A percentile compares a stretch with the other conserved stretches of the same genome.
Evolutionary conservation across 2,797 vertebrate species (phyloP).

Genomic region (Kryptopterus vitreolus): DNA sequence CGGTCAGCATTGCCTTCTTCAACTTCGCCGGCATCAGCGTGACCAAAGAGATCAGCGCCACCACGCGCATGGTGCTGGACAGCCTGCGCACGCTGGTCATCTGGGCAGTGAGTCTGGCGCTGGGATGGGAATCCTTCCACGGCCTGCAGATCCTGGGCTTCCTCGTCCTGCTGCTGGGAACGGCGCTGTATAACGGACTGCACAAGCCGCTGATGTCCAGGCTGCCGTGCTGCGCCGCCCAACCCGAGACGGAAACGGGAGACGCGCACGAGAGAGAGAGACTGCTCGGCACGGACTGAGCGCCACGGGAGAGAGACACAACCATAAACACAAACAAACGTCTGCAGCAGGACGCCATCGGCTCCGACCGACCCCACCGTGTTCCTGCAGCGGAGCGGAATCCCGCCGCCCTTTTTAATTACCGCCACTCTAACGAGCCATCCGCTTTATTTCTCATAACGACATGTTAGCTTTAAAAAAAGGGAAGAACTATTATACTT

Average conservation of each 20-base stretch:
- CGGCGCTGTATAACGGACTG: constrained; percentile 86
- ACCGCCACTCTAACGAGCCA: too few species aligned
- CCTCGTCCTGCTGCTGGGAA: constrained; percentile 78
- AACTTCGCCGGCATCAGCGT: constrained; percentile 95
- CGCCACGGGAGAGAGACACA: constrained; percentile 50
- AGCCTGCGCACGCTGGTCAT: constrained; percentile 89
- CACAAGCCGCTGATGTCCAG: constrained; percentile 79
- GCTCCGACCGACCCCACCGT: too few species aligned
- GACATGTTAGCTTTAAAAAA: not conserved
- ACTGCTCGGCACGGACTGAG: constrained; percentile 61
- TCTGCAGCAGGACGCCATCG: too few species aligned
- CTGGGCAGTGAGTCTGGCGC: constrained; percentile 84
- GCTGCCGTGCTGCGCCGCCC: constrained; percentile 61
- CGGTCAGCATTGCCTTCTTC: constrained; percentile 94
- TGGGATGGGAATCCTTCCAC: constrained; percentile 89
- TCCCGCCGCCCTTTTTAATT: too few species aligned
- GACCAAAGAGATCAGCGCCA: constrained; percentile 94
- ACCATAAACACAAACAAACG: constrained; percentile 24
- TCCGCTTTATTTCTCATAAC: not conserved
- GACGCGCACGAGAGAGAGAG: constrained; percentile 63
- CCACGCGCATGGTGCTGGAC: constrained; percentile 96
- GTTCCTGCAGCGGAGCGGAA: too few species aligned
- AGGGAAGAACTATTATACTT: not conserved
- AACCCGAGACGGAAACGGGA: constrained; percentile 51
- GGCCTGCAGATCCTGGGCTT: constrained; percentile 88